Percentiles rank a stretch among this genome's conserved stretches.
Evolutionary conservation across 2,797 vertebrate species (phyloP).

Genomic region (Apodemus agrarius): DNA sequence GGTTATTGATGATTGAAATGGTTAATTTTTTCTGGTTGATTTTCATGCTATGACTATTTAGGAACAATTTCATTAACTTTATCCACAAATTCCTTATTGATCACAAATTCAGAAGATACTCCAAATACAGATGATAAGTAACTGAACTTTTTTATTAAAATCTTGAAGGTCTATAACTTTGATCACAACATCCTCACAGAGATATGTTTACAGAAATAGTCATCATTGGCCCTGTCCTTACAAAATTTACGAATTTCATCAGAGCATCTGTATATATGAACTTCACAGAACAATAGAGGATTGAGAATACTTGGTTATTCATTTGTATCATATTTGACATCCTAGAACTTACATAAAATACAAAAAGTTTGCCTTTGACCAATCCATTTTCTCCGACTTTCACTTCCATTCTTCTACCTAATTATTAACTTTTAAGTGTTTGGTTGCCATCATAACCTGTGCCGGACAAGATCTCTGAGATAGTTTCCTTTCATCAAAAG

Average conservation of each 20-base stretch:
- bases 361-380: neutral
- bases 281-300: neutral
- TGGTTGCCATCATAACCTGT: neutral
- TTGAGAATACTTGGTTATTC: neutral
- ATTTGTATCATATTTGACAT: neutral
- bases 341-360: neutral
- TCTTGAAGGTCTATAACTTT: neutral
- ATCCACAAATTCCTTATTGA: neutral
- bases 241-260: neutral
- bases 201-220: neutral
- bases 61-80: neutral
- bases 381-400: neutral
- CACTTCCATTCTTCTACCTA: neutral
- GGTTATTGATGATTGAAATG: neutral
- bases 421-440: neutral
- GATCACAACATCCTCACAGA: neutral
- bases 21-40: neutral
- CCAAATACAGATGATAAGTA: neutral
- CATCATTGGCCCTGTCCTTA: neutral
- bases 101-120: neutral
- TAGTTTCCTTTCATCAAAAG: neutral
- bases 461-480: neutral
- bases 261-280: neutral
- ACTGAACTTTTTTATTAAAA: neutral
- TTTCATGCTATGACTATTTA: neutral